Evolutionary conservation across 2,113 vertebrate genomes (phyloP), one percentile per base, ranked within the genome.

Genomic region (Gallinago media): DNA sequence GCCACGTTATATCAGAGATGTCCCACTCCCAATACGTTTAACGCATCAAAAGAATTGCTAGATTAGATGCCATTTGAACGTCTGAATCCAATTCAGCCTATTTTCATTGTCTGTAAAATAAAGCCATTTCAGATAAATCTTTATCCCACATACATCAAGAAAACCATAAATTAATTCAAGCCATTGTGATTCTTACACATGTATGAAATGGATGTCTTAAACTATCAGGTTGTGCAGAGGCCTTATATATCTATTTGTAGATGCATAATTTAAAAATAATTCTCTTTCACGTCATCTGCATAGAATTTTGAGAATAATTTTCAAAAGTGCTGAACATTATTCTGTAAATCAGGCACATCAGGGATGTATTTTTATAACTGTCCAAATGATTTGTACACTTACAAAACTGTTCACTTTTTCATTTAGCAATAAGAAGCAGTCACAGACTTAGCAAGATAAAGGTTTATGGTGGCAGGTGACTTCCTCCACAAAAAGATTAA

Each of bases 401-500:
- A 32, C 22, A 77, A 52, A 90, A 46, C 56, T 46, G 58, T 27
- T 74, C 67, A 50, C 19, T 61, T 92, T 92, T 87, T 49, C 32
- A 61, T 68, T 85, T 46, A 77, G 63, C 46, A 74, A 36, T 52
- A 86, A 71, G 82, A 74, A 77, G 52, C 83, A 77, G 61, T 84
- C 83, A 77, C 20, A 80, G 47, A 44, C 55, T 77, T 9, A 3
- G 50, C 46, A 93, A 83, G 67, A 88, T 84, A 93, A 90, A 86
- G 68, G 79, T 88, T 95, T 96, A 88, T 68, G 68, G 49, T 93
- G 75, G 75, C 88, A 94, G 85, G 85, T 95, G 83, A 86, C 34
- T 81, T 91, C 52, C 59, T 83, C 66, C 38, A 75, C 62, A 78
- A 71, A 81, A 77, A 94, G 82, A 92, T 71, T 84, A 80, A 95